These are phyloP conservation scores for Diadumene lineata DNA, from an alignment of 92 coral and sea anemone species.

Conservation along the genomic window DNA sequence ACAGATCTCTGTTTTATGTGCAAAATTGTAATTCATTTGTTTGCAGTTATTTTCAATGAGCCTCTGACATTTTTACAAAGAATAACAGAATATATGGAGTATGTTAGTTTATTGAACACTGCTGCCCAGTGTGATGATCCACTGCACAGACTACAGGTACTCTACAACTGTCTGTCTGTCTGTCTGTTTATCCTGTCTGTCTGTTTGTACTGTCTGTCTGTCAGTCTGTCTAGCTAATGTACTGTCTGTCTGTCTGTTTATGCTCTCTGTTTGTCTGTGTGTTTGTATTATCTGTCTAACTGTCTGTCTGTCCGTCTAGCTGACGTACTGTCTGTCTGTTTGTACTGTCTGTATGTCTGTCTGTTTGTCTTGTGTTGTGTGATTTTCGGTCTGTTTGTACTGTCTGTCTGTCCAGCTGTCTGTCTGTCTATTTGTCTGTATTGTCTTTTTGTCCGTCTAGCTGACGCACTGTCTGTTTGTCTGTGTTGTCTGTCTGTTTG, in stretches of 20 bases:
- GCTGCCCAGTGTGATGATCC: slow-evolving; percentile 80
- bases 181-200: neutral
- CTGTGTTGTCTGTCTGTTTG: neutral
- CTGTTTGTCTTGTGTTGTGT: too few species aligned
- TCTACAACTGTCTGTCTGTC: neutral
- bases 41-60: slow-evolving; percentile 94
- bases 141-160: slow-evolving; percentile 84
- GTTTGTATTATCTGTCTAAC: neutral
- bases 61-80: slow-evolving; percentile 97
- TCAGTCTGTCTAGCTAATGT: neutral
- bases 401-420: neutral
- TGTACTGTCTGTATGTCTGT: neutral
- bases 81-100: slow-evolving; percentile 95
- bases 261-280: neutral
- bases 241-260: neutral
- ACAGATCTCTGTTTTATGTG: too few species aligned
- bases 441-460: neutral
- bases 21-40: neutral
- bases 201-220: neutral
- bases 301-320: neutral
- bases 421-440: neutral
- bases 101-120: slow-evolving; percentile 71
- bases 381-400: too few species aligned
- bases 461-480: slow-evolving; percentile 28
- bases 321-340: neutral